Percentiles rank a stretch among this genome's conserved stretches.
These are phyloP conservation scores for Rhyacichthys aspro DNA, from an alignment of 2,797 vertebrate genomes.

Conservation along the genomic window DNA sequence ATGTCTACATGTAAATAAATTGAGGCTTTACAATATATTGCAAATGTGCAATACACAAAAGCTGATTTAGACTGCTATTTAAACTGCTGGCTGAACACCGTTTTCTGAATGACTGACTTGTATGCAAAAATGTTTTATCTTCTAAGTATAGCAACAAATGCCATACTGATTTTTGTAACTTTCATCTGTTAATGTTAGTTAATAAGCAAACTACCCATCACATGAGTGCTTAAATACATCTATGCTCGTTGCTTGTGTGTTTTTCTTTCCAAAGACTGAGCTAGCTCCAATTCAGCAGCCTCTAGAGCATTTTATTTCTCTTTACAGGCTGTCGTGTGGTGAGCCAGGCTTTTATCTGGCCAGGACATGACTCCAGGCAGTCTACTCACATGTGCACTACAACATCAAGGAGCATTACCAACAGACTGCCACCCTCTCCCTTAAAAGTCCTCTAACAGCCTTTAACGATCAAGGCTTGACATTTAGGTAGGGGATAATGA, in stretches of 20 bases:
- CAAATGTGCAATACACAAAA: too few relatives aligned
- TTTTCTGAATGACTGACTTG: too few relatives aligned
- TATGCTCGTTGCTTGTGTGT: slow-evolving; percentile 1
- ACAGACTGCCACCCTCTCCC: slow-evolving; percentile 36
- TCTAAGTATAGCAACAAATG: too few relatives aligned
- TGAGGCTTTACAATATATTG: too few relatives aligned
- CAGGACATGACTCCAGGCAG: slow-evolving; percentile 72
- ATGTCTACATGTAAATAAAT: too few relatives aligned
- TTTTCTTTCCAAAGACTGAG: slow-evolving; percentile 42
- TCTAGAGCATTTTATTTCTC: slow-evolving; percentile 47
- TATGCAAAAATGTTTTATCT: too few relatives aligned
- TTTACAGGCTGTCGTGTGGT: slow-evolving; percentile 69
- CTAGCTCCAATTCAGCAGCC: slow-evolving; percentile 52
- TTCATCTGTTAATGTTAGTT: too few relatives aligned
- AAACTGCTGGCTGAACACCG: too few relatives aligned
- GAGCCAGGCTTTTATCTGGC: slow-evolving; percentile 72
- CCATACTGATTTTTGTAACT: too few relatives aligned
- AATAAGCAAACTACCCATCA: neutral
- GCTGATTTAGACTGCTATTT: too few relatives aligned
- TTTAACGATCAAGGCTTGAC: slow-evolving; percentile 53
- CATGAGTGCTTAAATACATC: slow-evolving; percentile 2
- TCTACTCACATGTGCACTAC: slow-evolving; percentile 60
- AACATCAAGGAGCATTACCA: slow-evolving; percentile 38
- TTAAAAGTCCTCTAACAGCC: slow-evolving; percentile 11
- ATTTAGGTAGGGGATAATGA: slow-evolving; percentile 54